Percentiles rank a stretch among this genome's conserved stretches.
Conservation (phyloP, 2,888 invertebrate genomes). For the Aethes cnicana region DNA sequence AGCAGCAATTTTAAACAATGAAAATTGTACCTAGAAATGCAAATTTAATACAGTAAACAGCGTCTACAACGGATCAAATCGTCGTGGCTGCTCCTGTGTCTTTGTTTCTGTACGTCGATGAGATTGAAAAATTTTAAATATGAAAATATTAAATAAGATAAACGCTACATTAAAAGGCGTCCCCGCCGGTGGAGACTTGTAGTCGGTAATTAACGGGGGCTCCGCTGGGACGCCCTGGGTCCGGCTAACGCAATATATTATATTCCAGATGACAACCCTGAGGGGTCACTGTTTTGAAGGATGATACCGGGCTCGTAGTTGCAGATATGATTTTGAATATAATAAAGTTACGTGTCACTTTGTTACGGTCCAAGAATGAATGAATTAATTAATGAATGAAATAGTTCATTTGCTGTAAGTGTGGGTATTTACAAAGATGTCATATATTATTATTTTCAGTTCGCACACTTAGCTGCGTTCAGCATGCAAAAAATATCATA, state of each 20-base stretch:
- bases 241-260: conserved; percentile 76
- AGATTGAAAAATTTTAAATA: conserved; percentile 21
- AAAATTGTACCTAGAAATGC: background rate
- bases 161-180: conserved; percentile 68
- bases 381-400: too few species aligned
- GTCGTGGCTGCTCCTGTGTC: too few species aligned
- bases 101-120: too few species aligned
- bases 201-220: conserved; percentile 84
- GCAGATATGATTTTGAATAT: conserved; percentile 2
- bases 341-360: too few species aligned
- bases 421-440: too few species aligned
- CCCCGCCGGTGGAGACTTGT: conserved; percentile 75
- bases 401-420: too few species aligned
- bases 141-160: conserved; percentile 46
- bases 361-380: too few species aligned
- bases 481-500: too few species aligned
- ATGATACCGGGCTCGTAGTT: conserved; percentile 51
- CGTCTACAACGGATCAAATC: too few species aligned
- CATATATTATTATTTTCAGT: too few species aligned
- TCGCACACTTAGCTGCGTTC: too few species aligned
- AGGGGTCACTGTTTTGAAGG: conserved; percentile 69
- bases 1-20: conserved; percentile 5
- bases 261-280: conserved; percentile 74
- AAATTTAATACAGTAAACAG: too few species aligned
- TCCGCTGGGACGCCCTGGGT: conserved; percentile 76